Percentiles rank a stretch among this genome's conserved stretches.
Evolutionary conservation across 2,797 vertebrate species (phyloP).

Genomic region (Delichon dasypus): DNA sequence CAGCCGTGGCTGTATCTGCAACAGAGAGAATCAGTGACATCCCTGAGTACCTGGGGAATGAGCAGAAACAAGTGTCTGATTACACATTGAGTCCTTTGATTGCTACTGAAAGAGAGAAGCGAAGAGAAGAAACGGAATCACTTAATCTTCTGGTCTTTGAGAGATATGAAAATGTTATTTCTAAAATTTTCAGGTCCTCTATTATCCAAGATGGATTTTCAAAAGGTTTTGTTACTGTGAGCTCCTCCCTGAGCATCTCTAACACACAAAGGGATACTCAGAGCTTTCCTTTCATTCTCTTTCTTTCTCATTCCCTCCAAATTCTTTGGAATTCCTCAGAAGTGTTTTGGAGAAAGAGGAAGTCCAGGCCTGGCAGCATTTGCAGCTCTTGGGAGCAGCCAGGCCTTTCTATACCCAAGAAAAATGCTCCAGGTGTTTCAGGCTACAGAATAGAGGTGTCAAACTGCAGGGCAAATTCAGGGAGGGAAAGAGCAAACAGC

Average conservation of each 20-base stretch:
- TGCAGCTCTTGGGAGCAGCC: background rate
- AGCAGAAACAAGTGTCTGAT: background rate
- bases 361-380: background rate
- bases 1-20: background rate
- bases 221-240: background rate
- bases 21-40: background rate
- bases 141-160: background rate
- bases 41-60: background rate
- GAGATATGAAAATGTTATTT: background rate
- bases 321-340: background rate
- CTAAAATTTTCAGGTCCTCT: background rate
- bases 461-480: background rate
- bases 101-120: background rate
- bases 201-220: background rate
- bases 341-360: background rate
- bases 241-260: background rate
- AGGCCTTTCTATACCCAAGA: background rate
- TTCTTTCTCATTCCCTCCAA: background rate
- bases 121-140: background rate
- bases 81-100: background rate
- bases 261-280: fast-evolving
- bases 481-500: slow-evolving; percentile 19
- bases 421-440: background rate
- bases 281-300: background rate
- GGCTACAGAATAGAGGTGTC: background rate